These are phyloP conservation scores for Brachyptera risi DNA, from an alignment of 2,888 invertebrate genomes.

Conservation along the genomic window DNA sequence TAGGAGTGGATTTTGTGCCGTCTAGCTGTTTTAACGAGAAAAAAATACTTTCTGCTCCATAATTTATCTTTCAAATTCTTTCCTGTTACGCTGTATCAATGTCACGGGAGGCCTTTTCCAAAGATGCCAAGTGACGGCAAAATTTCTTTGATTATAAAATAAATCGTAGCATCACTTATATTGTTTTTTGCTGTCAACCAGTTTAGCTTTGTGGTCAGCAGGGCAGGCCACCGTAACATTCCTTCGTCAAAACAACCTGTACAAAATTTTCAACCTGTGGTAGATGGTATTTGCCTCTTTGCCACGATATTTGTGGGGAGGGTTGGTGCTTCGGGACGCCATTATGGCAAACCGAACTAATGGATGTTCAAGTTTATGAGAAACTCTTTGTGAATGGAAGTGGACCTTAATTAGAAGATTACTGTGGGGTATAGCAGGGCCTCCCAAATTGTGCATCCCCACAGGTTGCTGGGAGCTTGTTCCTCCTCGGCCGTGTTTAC, in stretches of 20 bases:
- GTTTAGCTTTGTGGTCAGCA: slow-evolving; percentile 33
- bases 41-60: slow-evolving; percentile 34
- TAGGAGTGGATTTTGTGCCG: slow-evolving; percentile 36
- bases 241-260: slow-evolving; percentile 32
- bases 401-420: slow-evolving; percentile 21
- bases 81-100: slow-evolving; percentile 32
- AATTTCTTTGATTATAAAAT: slow-evolving; percentile 22
- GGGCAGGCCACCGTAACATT: slow-evolving; percentile 34
- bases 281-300: slow-evolving; percentile 27
- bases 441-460: slow-evolving; percentile 27
- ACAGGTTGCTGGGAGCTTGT: slow-evolving; percentile 28
- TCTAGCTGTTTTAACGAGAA: slow-evolving; percentile 33
- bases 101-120: slow-evolving; percentile 31
- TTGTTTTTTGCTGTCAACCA: slow-evolving; percentile 30
- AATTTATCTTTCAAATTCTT: slow-evolving; percentile 32
- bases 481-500: slow-evolving; percentile 36
- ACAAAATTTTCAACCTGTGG: slow-evolving; percentile 31
- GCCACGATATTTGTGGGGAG: slow-evolving; percentile 25
- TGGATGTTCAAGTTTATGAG: slow-evolving; percentile 16
- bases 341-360: slow-evolving; percentile 4
- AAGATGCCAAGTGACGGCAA: slow-evolving; percentile 29
- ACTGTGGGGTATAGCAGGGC: slow-evolving; percentile 21
- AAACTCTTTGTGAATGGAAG: slow-evolving; percentile 18
- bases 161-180: slow-evolving; percentile 26
- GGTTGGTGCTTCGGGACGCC: slow-evolving; percentile 17